Conservation (phyloP, 2,797 vertebrate species). For the Linurgus olivaceus region DNA sequence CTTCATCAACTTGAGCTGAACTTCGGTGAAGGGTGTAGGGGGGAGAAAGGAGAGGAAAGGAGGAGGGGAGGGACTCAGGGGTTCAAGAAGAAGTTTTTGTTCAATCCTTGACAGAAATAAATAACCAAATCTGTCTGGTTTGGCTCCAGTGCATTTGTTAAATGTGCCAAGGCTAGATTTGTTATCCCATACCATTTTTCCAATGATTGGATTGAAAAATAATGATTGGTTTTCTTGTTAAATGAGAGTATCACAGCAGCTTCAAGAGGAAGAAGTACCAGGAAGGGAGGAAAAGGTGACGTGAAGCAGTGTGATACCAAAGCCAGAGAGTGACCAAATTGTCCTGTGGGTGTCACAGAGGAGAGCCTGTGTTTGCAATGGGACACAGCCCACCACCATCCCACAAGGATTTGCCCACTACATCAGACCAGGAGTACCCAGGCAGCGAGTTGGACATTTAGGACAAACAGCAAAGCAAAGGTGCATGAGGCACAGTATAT, state of each 20-base stretch:
- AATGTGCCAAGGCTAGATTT: background rate
- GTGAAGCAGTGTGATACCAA: background rate
- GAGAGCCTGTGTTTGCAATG: background rate
- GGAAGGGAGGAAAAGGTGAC: background rate
- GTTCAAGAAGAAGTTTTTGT: slow-evolving; percentile 27
- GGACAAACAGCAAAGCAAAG: background rate
- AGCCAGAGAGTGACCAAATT: background rate
- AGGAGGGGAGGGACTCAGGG: background rate
- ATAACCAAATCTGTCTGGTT: background rate
- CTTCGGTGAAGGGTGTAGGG: background rate
- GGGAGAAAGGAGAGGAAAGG: background rate
- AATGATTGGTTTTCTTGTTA: background rate
- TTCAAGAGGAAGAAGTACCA: background rate
- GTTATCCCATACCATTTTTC: background rate
- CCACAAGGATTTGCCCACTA: background rate
- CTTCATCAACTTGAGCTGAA: slow-evolving; percentile 64
- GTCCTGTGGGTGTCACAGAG: background rate
- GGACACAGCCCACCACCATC: background rate
- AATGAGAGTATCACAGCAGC: background rate
- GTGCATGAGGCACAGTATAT: rapidly evolving
- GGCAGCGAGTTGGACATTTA: rapidly evolving
- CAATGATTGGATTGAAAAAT: background rate
- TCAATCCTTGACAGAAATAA: background rate
- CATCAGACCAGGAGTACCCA: background rate
- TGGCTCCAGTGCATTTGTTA: background rate